Base-by-base conservation (phyloP, 2,113 vertebrate genomes). In the Taurulus bubalis region DNA sequence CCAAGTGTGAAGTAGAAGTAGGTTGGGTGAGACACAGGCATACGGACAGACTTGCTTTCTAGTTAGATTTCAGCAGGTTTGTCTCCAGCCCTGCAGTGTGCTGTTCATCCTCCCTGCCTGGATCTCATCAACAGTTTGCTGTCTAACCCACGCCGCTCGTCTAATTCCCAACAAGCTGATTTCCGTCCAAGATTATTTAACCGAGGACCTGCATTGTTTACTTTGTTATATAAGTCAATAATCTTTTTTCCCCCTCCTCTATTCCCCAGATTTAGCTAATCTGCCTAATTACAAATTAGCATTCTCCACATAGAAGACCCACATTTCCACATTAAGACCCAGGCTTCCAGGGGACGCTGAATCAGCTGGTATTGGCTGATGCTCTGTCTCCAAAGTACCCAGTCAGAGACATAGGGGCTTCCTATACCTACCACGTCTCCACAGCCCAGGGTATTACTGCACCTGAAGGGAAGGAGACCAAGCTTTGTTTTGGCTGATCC, bases 271-370 rank as follows among this genome's bases (percentile, higher is more conserved):
- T 96, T 94, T 93, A 81, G 86, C 94, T 95, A 96, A 95, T 96
- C 95, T 95, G 94, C 86, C 72, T 96, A 95, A 95, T 96, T 94
- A 95, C 94, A 95, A 96, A 95, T 96, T 95, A 96, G 91, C 93
- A 94, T 95, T 95, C 95, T 94, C 89, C 86, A 91, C 89, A 53
- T 40, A 51, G 89, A 93, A 93, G 95, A 94, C 89, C 92, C 95
- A 94, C 56, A 94, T 96, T 96, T 95, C 91, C 94, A 94, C 94
- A 95, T 96, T 92, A 95, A 95, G 93, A 92, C 88, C 91, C 77
- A 85, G 90, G 42, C 89, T 95, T 95, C 91, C 91, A 83, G 92
- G 94, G 92, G 93, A 95, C 68, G 75, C 86, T 91, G 94, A 95
- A 82, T 92, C 93, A 85, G 80, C 93, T 94, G 93, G 92, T 94